Conservation (phyloP, 2,113 vertebrate species). For the Cisticola juncidis region DNA sequence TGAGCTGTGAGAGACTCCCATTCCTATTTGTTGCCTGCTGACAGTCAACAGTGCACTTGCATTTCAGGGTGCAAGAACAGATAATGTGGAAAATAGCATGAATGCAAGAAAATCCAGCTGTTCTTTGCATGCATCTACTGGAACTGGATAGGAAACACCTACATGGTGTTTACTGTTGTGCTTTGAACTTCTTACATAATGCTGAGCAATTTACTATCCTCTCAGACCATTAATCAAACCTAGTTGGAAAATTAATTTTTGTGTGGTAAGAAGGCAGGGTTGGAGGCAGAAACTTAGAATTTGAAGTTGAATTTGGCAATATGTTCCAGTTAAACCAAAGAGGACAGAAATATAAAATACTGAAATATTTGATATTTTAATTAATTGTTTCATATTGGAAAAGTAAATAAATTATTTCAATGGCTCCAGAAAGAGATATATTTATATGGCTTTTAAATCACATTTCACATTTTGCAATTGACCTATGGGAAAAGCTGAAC, state of each 20-base stretch:
- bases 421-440: not conserved
- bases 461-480: not conserved
- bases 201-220: not conserved
- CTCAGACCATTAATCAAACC: not conserved
- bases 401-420: not conserved
- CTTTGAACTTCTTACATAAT: not conserved
- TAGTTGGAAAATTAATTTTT: not conserved
- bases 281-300: not conserved
- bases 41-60: rapidly evolving
- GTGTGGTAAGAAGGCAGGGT: not conserved
- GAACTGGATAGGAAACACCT: not conserved
- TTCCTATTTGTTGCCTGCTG: not conserved
- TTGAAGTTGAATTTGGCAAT: not conserved
- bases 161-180: not conserved
- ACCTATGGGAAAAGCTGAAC: not conserved
- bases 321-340: not conserved
- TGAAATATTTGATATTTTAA: not conserved
- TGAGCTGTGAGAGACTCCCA: not conserved
- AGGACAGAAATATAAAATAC: not conserved
- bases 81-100: not conserved
- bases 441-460: not conserved
- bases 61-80: not conserved
- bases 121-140: not conserved
- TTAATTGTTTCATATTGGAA: not conserved
- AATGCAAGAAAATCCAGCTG: not conserved